Evolutionary conservation across 1,140 invertebrate species (phyloP).

Genomic region (Anastrepha ludens): DNA sequence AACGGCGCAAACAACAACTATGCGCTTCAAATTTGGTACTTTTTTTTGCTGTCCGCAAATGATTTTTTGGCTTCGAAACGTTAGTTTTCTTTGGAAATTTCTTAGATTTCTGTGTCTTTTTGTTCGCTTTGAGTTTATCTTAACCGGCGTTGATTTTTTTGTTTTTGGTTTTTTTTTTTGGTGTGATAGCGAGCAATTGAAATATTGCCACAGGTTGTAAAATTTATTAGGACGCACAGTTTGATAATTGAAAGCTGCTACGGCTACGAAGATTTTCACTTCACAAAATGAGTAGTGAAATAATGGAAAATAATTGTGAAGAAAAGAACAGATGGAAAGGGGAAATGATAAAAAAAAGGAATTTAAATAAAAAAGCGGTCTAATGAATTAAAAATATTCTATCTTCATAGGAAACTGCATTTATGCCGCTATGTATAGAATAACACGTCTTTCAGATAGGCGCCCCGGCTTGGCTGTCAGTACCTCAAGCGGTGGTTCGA

Average conservation of each 20-base stretch:
- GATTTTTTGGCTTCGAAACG: constrained; percentile 25
- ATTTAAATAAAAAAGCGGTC: too few relatives aligned
- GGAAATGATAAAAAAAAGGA: background rate
- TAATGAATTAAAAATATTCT: too few relatives aligned
- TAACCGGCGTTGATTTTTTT: background rate
- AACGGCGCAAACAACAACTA: background rate
- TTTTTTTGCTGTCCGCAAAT: background rate
- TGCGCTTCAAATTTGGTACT: background rate
- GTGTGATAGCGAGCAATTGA: background rate
- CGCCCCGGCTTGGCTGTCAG: too few relatives aligned
- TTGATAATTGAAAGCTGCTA: background rate
- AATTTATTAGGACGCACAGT: constrained; percentile 31
- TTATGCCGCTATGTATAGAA: too few relatives aligned
- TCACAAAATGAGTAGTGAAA: background rate
- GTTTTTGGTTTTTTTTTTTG: background rate
- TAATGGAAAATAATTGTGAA: background rate
- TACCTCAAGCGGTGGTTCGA: too few relatives aligned
- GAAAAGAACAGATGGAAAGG: background rate
- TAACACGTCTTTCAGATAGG: too few relatives aligned
- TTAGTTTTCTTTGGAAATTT: background rate
- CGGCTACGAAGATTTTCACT: constrained; percentile 26
- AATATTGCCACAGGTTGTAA: constrained; percentile 40
- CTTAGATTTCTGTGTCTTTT: background rate
- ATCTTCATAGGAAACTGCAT: too few relatives aligned
- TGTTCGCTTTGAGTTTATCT: background rate